Conservation (phyloP, 1,140 invertebrate species). For the Gryon sp. region DNA sequence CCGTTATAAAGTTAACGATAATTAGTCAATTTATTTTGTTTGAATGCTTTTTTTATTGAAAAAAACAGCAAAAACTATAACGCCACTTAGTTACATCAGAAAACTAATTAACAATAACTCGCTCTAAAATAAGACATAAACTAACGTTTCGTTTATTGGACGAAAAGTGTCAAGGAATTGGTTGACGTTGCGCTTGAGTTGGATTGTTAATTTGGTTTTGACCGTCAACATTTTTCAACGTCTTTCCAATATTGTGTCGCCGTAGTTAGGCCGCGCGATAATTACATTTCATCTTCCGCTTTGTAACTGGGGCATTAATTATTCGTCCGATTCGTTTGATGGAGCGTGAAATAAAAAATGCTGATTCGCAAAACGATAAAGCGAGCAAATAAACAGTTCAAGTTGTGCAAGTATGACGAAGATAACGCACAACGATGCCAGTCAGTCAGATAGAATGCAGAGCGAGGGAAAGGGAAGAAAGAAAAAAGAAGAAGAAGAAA, state of each 20-base stretch:
- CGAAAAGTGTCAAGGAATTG: not conserved
- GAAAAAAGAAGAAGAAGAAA: constrained; percentile 7
- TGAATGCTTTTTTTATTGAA: no score
- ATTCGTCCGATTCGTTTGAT: constrained; percentile 51
- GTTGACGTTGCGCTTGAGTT: not conserved
- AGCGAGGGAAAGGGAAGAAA: not conserved
- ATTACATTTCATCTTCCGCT: constrained; percentile 41
- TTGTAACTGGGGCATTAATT: constrained; percentile 56
- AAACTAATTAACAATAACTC: no score
- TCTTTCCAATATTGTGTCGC: constrained; percentile 49
- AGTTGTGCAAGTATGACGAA: no score
- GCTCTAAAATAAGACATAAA: not conserved
- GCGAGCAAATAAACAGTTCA: no score
- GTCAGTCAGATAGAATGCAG: not conserved
- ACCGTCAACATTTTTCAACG: constrained; percentile 39
- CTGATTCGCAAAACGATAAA: constrained; percentile 53
- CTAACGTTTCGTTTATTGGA: constrained; percentile 7
- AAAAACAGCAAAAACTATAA: no score
- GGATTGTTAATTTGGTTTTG: constrained; percentile 43
- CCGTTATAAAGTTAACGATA: no score
- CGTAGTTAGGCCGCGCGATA: constrained; percentile 38
- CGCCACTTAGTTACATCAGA: no score
- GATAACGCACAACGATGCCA: not conserved
- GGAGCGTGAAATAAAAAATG: constrained; percentile 63
- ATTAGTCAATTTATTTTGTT: no score